Conservation (phyloP, 2,113 vertebrate genomes). For the Castor canadensis region DNA sequence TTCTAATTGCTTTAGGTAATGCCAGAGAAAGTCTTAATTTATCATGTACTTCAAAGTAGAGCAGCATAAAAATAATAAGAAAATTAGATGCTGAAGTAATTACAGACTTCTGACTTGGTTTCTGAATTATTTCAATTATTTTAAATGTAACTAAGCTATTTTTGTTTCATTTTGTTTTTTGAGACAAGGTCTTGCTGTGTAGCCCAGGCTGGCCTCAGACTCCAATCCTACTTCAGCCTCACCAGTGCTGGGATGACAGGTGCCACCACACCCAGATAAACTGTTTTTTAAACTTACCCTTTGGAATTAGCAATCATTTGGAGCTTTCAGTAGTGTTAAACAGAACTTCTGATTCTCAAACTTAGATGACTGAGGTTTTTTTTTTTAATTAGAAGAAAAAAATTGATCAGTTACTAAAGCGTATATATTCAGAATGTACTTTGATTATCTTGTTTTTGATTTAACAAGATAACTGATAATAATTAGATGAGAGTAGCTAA, state of each 20-base stretch:
- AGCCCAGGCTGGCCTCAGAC: too few species aligned
- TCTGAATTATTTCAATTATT: constrained; percentile 29
- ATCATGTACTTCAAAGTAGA: not conserved
- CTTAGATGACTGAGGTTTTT: not conserved
- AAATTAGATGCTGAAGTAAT: constrained; percentile 21
- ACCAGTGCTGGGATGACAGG: too few species aligned
- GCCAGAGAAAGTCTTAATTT: constrained; percentile 12
- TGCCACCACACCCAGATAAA: too few species aligned
- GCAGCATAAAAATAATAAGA: constrained; percentile 18
- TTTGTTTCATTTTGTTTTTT: too few species aligned
- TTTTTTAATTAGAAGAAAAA: not conserved
- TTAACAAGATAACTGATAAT: not conserved
- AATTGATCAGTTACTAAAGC: not conserved
- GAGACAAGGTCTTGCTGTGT: too few species aligned
- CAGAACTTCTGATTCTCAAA: not conserved
- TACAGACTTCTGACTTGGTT: not conserved
- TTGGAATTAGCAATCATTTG: constrained; percentile 40
- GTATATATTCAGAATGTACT: constrained; percentile 22
- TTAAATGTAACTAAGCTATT: too few species aligned
- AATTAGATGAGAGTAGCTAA: not conserved
- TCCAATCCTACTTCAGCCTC: too few species aligned
- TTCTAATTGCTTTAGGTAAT: constrained; percentile 26
- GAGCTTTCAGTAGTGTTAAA: constrained; percentile 23
- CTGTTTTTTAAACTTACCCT: constrained; percentile 12
- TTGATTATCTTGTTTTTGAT: not conserved